Conservation (phyloP, 2,888 invertebrate genomes). For the Plutella xylostella region DNA sequence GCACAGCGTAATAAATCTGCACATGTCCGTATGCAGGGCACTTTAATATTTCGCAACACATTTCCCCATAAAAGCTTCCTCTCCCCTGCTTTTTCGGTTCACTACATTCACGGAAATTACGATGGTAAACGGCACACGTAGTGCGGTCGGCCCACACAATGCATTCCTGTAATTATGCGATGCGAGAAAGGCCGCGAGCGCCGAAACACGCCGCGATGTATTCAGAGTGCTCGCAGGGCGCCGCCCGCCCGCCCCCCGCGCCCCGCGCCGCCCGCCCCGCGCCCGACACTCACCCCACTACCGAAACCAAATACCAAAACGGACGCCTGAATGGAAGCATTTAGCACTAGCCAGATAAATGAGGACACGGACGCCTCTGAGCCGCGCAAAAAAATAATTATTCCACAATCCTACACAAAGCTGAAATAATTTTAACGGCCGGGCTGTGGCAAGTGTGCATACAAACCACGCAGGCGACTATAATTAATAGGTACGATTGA, state of each 20-base stretch:
- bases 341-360: constrained; percentile 37
- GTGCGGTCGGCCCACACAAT: constrained; percentile 43
- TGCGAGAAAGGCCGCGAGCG: constrained; percentile 41
- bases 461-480: neutral
- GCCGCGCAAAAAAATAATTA: constrained; percentile 41
- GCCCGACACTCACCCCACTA: constrained; percentile 8
- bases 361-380: constrained; percentile 30
- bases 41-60: too few relatives aligned
- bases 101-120: constrained; percentile 40
- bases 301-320: constrained; percentile 30
- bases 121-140: constrained; percentile 42
- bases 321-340: constrained; percentile 38
- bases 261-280: constrained; percentile 3
- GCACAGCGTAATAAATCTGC: too few relatives aligned
- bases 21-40: too few relatives aligned
- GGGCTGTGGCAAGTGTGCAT: neutral
- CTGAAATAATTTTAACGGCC: constrained; percentile 35
- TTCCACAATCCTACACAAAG: constrained; percentile 36
- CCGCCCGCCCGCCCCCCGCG: constrained; percentile 2
- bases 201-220: constrained; percentile 25
- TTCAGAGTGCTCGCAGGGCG: constrained; percentile 14
- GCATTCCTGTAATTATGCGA: constrained; percentile 58
- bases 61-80: neutral
- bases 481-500: constrained; percentile 3
- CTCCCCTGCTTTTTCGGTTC: constrained; percentile 32